Conservation (phyloP, 2,888 invertebrate species). For the Amiota communis region DNA sequence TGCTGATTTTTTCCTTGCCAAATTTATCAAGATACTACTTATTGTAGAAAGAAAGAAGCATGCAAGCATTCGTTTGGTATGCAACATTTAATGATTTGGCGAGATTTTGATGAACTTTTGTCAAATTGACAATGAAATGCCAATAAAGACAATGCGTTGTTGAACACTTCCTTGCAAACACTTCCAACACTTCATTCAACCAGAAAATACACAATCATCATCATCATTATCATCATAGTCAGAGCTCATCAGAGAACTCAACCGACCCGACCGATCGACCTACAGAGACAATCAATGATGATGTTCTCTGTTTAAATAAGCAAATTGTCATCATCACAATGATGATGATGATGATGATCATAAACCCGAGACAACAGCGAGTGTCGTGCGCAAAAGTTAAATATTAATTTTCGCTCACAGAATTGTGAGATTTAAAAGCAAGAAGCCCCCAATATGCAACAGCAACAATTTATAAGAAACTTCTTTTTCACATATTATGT, state of each 20-base stretch:
- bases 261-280: not conserved
- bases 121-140: constrained; percentile 57
- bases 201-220: not conserved
- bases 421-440: not conserved
- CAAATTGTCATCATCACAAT: not conserved
- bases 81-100: constrained; percentile 38
- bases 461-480: not conserved
- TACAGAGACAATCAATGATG: constrained; percentile 36
- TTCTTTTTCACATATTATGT: no score
- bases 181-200: not conserved
- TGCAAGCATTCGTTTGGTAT: constrained; percentile 31
- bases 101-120: constrained; percentile 62
- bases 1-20: constrained; percentile 11
- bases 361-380: constrained; percentile 7
- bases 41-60: no score
- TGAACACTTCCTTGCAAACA: not conserved
- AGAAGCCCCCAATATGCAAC: not conserved
- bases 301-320: constrained; percentile 40
- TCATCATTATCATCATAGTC: not conserved
- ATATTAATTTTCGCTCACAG: constrained; percentile 51
- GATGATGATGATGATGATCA: no score
- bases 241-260: not conserved
- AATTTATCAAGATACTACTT: not conserved
- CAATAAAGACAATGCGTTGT: constrained; percentile 42
- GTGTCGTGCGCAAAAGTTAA: constrained; percentile 40